Evolutionary conservation across 2,113 vertebrate species (phyloP), one percentile per base, ranked within the genome.

Genomic region (Eptesicus fuscus): DNA sequence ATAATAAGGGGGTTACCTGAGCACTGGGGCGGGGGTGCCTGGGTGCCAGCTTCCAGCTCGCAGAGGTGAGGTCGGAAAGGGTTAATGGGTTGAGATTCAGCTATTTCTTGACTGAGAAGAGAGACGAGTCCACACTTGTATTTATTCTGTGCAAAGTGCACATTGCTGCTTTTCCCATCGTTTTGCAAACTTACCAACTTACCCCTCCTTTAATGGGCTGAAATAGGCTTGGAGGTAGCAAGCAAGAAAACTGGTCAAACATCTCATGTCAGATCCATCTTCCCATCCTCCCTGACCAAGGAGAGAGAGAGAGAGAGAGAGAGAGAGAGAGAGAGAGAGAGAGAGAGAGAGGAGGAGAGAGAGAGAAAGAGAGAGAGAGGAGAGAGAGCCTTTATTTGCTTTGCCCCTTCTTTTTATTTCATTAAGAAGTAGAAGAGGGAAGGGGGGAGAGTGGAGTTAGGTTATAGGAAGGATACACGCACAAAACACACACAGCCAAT

Each of bases 171-270:
- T 71, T 77, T 65, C 32, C 53, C 71, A n/a, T 23, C 23, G 3
- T 88, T 92, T 88, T 78, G 14, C 61, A 96, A 88, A 95, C 80
- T 95, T 53, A 80, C 53, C 53, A 1, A 37, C 35, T 22, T 56
- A 56, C 53, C 53, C 51, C 56, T 78, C 32, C 63, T 88, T 96
- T 83, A 87, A 94, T 97, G 95, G 96, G 89, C 93, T 94, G n/a
- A 91, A 97, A 90, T 77, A 87, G n/a, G 65, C 22, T 71, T 13
- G 49, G 78, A 65, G 79, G 69, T 53, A 92, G 95, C 74, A 74
- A 77, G 13, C 44, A 25, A 79, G 51, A 87, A 90, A 77, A 86
- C 91, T 25, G 70, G 14, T 90, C 61, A 30, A 82, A 94, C 92
- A 95, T 95, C 51, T 63, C 69, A 61, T 76, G 49, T 85, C 49